Percentiles rank a stretch among this genome's conserved stretches.
phyloP scores from a whole-genome alignment of 2,888 invertebrate species.

The Ypsolopha scabrella region DNA sequence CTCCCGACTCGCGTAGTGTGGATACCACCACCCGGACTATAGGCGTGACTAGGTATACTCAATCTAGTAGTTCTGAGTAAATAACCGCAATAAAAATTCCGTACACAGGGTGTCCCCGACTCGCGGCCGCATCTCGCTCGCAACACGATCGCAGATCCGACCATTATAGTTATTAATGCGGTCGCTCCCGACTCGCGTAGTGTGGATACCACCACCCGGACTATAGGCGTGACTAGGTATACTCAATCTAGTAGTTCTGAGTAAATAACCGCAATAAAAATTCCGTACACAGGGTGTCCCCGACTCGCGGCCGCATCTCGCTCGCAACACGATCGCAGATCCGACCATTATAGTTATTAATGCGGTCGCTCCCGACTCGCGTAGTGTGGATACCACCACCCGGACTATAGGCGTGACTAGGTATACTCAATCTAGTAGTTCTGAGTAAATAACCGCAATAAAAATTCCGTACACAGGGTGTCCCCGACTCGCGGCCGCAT shows the following conservation, averaged over 20 bases:
- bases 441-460: too few species aligned
- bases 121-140: neutral
- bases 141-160: neutral
- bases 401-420: too few species aligned
- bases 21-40: constrained; percentile 16
- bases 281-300: too few species aligned
- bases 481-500: neutral
- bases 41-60: too few species aligned
- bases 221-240: too few species aligned
- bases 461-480: too few species aligned
- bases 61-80: too few species aligned
- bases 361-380: neutral
- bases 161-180: constrained; percentile 20
- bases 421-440: too few species aligned
- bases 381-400: constrained; percentile 16
- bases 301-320: neutral
- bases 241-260: too few species aligned
- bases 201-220: constrained; percentile 16
- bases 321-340: neutral
- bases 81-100: too few species aligned
- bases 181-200: constrained; percentile 1
- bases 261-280: too few species aligned
- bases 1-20: constrained; percentile 8
- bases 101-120: too few species aligned
- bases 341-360: constrained; percentile 20